phyloP scores from a whole-genome alignment of 2,113 vertebrate genomes.

The Rhombomys opimus region DNA sequence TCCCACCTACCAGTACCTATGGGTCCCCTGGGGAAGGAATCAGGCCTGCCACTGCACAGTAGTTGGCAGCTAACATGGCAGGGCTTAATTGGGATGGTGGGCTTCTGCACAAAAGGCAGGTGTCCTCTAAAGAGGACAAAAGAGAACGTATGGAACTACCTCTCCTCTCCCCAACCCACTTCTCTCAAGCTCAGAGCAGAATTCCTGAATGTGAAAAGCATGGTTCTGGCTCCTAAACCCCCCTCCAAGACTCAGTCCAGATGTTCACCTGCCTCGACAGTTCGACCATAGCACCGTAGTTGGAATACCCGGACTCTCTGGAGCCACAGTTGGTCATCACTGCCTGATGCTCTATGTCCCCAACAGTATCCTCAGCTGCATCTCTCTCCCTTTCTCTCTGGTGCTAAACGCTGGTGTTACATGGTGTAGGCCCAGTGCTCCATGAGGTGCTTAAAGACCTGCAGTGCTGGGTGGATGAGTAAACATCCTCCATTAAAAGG shows the following conservation, averaged over 20 bases:
- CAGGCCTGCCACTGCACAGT: neutral
- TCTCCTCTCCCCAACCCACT: too few species aligned
- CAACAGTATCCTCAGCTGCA: neutral
- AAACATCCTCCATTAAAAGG: neutral
- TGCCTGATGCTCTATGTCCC: neutral
- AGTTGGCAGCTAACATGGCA: neutral
- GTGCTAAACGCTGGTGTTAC: rapidly evolving
- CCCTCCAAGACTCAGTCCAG: neutral
- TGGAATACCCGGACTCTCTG: neutral
- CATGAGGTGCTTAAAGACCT: rapidly evolving
- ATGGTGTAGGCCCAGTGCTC: neutral
- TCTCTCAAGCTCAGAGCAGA: neutral
- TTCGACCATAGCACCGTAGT: rapidly evolving
- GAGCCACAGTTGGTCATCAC: neutral
- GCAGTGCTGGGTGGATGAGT: neutral
- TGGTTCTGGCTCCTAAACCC: neutral
- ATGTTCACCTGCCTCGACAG: neutral
- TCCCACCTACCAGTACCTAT: neutral
- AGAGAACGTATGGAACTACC: rapidly evolving
- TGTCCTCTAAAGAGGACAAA: neutral
- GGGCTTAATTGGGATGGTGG: neutral
- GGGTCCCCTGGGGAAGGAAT: neutral
- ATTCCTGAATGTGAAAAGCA: neutral
- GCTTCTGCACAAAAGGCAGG: neutral
- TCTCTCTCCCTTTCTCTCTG: neutral